These are phyloP conservation scores for Taeniopygia guttata DNA, from an alignment of 2,797 vertebrate species.

Conservation along the genomic window DNA sequence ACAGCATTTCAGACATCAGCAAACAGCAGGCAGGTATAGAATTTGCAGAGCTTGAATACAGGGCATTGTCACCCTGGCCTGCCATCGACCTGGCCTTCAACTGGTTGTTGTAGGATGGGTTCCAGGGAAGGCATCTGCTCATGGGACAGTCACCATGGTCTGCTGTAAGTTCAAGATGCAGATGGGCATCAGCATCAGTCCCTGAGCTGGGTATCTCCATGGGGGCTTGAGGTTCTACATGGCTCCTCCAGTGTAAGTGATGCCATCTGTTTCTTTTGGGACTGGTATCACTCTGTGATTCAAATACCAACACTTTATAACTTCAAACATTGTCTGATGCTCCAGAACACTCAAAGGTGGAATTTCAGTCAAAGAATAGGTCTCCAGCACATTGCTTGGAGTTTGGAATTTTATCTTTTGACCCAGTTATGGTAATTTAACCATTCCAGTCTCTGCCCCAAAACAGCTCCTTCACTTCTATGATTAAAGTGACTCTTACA, in stretches of 20 bases:
- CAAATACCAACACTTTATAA: not conserved
- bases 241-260: not conserved
- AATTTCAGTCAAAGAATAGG: not conserved
- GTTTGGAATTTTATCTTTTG: not conserved
- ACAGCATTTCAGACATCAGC: not conserved
- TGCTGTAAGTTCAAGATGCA: not conserved
- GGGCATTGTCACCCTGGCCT: not conserved
- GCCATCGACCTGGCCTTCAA: accelerated
- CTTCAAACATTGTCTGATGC: not conserved
- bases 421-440: not conserved
- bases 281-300: not conserved
- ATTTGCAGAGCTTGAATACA: not conserved
- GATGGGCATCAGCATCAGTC: not conserved
- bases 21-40: not conserved
- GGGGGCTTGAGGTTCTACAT: not conserved
- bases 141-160: not conserved
- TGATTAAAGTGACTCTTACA: not conserved
- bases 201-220: not conserved
- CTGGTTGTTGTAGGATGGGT: not conserved
- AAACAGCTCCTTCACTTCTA: not conserved
- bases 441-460: not conserved
- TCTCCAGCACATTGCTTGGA: not conserved
- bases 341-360: not conserved
- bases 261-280: not conserved
- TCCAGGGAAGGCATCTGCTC: not conserved